phyloP scores from a whole-genome alignment of 2,888 invertebrate genomes.

The Tigriopus californicus region DNA sequence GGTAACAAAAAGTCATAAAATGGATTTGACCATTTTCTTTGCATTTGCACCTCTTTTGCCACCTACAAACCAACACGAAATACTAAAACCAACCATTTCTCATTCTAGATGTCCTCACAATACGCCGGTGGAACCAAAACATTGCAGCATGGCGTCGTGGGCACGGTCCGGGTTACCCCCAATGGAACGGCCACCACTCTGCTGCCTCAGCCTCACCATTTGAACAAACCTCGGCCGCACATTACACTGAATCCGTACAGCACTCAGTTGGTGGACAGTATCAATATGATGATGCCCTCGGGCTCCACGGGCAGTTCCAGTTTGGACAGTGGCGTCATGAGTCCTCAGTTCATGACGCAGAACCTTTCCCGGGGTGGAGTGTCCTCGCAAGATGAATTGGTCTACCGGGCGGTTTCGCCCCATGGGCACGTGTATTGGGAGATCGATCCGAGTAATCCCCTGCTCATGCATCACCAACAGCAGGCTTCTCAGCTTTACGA shows the following conservation, averaged over 20 bases:
- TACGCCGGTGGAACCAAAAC: too few species aligned
- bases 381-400: not conserved
- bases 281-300: constrained; percentile 15
- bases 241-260: constrained; percentile 16
- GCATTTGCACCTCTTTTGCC: too few species aligned
- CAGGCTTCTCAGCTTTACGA: not conserved
- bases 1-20: too few species aligned
- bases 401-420: constrained; percentile 11
- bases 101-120: too few species aligned
- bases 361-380: not conserved
- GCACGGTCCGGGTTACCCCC: too few species aligned
- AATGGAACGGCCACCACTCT: too few species aligned
- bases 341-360: constrained; percentile 5
- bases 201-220: too few species aligned
- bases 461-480: not conserved
- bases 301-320: not conserved
- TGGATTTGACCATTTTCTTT: too few species aligned
- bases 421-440: constrained; percentile 16
- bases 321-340: not conserved
- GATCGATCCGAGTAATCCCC: constrained; percentile 5
- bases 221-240: constrained; percentile 7
- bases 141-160: too few species aligned
- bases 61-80: too few species aligned
- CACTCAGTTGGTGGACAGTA: constrained; percentile 13
- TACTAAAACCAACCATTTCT: too few species aligned